phyloP scores from a whole-genome alignment of 2,113 vertebrate genomes.

The Anarhynchus alexandrinus region DNA sequence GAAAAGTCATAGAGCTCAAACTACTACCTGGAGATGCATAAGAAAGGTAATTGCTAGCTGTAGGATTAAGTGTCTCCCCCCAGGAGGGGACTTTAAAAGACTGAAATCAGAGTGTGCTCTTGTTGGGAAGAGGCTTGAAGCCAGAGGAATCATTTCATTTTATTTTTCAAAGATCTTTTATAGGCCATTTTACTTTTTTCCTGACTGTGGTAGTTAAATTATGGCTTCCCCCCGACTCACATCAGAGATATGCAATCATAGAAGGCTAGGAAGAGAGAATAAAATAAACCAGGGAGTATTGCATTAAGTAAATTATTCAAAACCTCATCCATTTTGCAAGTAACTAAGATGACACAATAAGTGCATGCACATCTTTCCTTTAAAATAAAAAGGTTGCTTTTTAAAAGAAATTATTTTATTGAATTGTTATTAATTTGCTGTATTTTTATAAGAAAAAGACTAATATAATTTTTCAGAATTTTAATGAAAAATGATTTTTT shows the following conservation, averaged over 20 bases:
- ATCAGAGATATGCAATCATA: not conserved
- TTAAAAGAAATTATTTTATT: not conserved
- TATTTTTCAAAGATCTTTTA: constrained; percentile 23
- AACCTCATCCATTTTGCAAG: not conserved
- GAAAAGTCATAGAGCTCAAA: constrained; percentile 53
- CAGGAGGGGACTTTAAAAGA: constrained; percentile 36
- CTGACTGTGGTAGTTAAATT: constrained; percentile 19
- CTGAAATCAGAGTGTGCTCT: constrained; percentile 8
- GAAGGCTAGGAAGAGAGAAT: not conserved
- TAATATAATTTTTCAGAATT: not conserved
- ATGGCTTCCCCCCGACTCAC: not conserved
- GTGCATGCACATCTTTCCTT: not conserved
- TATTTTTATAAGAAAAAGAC: not conserved
- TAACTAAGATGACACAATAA: not conserved
- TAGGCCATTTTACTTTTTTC: not conserved
- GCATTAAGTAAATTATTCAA: constrained; percentile 12
- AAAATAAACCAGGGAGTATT: not conserved
- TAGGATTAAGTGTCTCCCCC: constrained; percentile 37
- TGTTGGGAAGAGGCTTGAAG: constrained; percentile 26
- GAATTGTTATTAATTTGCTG: not conserved
- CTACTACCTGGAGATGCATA: constrained; percentile 41
- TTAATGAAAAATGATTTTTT: not conserved
- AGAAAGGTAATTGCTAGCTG: constrained; percentile 50
- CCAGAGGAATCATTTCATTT: constrained; percentile 18
- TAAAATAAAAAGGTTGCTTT: not conserved